Conservation (phyloP, 2,113 vertebrate genomes). For the Heliornis fulica region DNA sequence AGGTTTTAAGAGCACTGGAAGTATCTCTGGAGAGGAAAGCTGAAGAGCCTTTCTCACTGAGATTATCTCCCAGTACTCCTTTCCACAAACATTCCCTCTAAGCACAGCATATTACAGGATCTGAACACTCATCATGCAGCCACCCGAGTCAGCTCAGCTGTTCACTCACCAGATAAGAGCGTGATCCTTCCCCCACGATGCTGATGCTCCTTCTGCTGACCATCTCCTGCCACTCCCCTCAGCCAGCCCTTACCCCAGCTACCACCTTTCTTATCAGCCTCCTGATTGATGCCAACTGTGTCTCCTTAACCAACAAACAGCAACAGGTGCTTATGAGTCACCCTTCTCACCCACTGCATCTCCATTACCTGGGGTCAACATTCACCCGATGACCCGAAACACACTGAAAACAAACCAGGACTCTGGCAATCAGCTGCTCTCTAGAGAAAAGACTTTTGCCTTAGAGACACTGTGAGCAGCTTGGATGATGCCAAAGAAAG, state of each 20-base stretch:
- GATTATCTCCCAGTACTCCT: background rate
- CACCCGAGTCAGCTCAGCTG: fast-evolving
- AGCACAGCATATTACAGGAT: background rate
- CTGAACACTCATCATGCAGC: background rate
- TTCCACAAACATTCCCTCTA: background rate
- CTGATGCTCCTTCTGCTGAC: background rate
- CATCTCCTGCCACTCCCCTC: background rate
- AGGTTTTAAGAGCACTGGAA: conserved; percentile 14
- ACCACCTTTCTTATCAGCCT: background rate
- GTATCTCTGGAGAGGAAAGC: background rate
- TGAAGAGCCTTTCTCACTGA: background rate
- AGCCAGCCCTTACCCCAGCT: background rate
- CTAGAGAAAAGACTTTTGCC: background rate
- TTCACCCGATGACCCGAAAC: too few relatives aligned
- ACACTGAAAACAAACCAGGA: fast-evolving
- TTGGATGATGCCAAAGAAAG: background rate
- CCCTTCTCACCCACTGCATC: background rate
- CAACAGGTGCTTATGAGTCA: background rate
- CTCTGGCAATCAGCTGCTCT: fast-evolving
- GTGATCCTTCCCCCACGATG: background rate
- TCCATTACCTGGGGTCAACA: background rate
- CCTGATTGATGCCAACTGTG: background rate
- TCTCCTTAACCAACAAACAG: background rate
- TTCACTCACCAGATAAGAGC: background rate
- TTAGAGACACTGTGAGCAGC: background rate